Conservation (phyloP, 2,888 invertebrate genomes). For the Physocephala rufipes region DNA sequence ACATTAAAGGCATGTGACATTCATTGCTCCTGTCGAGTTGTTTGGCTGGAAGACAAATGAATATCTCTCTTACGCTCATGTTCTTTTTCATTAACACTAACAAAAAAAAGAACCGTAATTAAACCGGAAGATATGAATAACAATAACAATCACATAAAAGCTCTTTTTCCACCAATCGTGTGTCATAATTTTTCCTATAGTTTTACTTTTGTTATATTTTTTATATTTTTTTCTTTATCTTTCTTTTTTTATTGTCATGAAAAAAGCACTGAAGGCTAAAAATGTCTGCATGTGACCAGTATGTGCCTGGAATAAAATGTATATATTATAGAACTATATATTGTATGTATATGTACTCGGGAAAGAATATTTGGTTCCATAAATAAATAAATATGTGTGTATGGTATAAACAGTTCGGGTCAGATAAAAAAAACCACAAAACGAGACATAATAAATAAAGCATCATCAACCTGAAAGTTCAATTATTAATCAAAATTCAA, state of each 20-base stretch:
- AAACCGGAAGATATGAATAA: too few species aligned
- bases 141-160: background rate
- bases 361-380: background rate
- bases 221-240: slow-evolving; percentile 10
- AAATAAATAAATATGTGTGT: background rate
- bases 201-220: too few species aligned
- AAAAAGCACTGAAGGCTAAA: slow-evolving; percentile 35
- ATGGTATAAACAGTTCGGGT: background rate
- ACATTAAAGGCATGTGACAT: too few species aligned
- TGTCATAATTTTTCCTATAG: too few species aligned
- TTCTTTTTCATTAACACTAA: too few species aligned
- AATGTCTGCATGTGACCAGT: slow-evolving; percentile 24
- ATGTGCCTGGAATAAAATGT: slow-evolving; percentile 33
- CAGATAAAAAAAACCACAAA: too few species aligned
- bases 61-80: too few species aligned
- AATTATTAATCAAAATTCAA: slow-evolving; percentile 29
- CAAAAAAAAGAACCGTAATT: background rate
- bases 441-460: too few species aligned
- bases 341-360: background rate
- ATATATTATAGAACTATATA: background rate
- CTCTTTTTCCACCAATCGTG: background rate
- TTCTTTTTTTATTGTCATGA: slow-evolving; percentile 25
- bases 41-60: too few species aligned
- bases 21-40: too few species aligned
- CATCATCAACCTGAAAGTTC: slow-evolving; percentile 11